Evolutionary conservation across 2,113 vertebrate genomes (phyloP).

Genomic region (Actenoides lindsayi): DNA sequence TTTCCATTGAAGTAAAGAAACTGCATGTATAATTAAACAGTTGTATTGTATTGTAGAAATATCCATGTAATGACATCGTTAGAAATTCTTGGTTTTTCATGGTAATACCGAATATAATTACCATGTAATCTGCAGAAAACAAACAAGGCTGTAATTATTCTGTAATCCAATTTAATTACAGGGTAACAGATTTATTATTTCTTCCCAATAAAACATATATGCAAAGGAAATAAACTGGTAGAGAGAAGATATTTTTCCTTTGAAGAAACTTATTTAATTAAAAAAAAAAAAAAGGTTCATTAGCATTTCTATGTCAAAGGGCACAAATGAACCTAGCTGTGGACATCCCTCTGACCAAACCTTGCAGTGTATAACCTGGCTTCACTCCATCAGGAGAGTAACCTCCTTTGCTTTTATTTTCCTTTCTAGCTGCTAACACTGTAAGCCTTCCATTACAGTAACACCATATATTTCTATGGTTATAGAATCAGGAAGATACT

Average conservation of each 20-base stretch:
- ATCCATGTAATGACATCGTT: conserved; percentile 81
- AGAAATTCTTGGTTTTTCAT: conserved; percentile 83
- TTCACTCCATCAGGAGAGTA: background rate
- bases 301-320: background rate
- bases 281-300: background rate
- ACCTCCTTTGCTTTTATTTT: background rate
- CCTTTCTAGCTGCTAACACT: background rate
- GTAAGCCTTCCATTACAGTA: background rate
- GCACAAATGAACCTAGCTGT: background rate
- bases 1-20: conserved; percentile 76
- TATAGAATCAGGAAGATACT: background rate
- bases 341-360: background rate
- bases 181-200: conserved; percentile 71
- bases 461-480: background rate
- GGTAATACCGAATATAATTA: conserved; percentile 81
- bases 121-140: conserved; percentile 81
- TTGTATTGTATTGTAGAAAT: conserved; percentile 80
- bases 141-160: conserved; percentile 82
- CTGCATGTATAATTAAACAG: conserved; percentile 81
- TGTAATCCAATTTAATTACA: conserved; percentile 82
- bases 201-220: conserved; percentile 72
- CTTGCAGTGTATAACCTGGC: background rate
- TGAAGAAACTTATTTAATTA: background rate
- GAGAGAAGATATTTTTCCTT: conserved; percentile 13
- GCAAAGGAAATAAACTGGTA: conserved; percentile 45